Conservation (phyloP, 2,113 vertebrate species). For the Ageneiosus marmoratus region DNA sequence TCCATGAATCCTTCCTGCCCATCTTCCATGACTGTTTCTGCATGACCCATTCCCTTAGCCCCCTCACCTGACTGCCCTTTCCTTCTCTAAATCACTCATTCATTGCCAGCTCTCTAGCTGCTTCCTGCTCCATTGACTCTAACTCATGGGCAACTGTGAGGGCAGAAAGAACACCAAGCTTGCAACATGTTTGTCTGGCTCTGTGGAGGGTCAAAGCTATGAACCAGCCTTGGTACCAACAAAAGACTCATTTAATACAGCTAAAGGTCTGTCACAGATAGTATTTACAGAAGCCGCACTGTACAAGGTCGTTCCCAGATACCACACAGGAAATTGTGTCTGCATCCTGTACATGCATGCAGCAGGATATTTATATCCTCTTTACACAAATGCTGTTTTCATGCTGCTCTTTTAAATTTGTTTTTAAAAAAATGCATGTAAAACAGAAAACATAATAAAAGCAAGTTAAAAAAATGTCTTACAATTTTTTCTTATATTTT, state of each 20-base stretch:
- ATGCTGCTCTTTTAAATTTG: too few relatives aligned
- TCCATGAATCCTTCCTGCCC: not conserved
- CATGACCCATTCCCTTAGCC: constrained; percentile 16
- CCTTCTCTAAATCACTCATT: constrained; percentile 27
- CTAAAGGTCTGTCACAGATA: not conserved
- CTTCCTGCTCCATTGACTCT: constrained; percentile 18
- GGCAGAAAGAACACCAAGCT: not conserved
- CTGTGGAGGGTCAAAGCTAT: not conserved
- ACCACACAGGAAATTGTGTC: not conserved
- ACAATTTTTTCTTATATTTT: too few relatives aligned
- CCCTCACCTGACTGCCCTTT: constrained; percentile 12
- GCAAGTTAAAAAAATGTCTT: too few relatives aligned
- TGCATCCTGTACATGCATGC: not conserved
- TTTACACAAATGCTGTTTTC: not conserved
- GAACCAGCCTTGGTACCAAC: not conserved
- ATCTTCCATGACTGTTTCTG: constrained; percentile 4
- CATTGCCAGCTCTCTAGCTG: not conserved
- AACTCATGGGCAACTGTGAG: constrained; percentile 1
- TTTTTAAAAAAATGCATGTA: too few relatives aligned
- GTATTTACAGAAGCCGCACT: constrained; percentile 19
- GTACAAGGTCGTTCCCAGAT: not conserved
- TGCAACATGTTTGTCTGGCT: not conserved
- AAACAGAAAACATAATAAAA: too few relatives aligned
- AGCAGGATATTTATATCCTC: not conserved
- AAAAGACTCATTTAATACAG: not conserved